These are phyloP conservation scores for Pseudanteris insignis DNA, from an alignment of 2,888 invertebrate species.

Conservation along the genomic window DNA sequence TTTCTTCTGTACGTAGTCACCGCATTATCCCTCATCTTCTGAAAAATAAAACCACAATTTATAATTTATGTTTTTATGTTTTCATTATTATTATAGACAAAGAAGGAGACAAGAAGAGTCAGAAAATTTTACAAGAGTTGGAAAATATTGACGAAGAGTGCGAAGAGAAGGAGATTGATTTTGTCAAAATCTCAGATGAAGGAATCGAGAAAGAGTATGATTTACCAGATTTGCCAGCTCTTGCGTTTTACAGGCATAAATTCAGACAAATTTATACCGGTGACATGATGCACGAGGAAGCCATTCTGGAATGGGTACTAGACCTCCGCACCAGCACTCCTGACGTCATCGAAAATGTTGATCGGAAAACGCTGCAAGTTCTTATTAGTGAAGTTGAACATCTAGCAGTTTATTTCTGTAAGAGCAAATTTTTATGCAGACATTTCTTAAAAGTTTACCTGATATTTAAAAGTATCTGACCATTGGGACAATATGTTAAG, in stretches of 20 bases:
- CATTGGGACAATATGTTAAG: no score
- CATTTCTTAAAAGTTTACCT: constrained; percentile 1
- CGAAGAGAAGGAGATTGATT: constrained; percentile 89
- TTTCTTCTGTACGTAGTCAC: constrained; percentile 84
- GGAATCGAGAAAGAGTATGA: constrained; percentile 90
- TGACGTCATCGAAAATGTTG: constrained; percentile 90
- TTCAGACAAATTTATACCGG: constrained; percentile 89
- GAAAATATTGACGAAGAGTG: constrained; percentile 95
- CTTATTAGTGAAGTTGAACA: constrained; percentile 90
- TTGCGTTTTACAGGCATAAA: constrained; percentile 88
- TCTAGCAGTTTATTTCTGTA: constrained; percentile 91
- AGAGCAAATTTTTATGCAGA: constrained; percentile 62
- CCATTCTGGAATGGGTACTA: constrained; percentile 88
- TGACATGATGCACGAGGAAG: constrained; percentile 91
- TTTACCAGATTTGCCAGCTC: constrained; percentile 79
- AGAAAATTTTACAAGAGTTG: constrained; percentile 85
- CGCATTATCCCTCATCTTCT: no score
- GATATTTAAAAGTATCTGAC: background rate
- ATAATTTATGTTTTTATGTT: no score
- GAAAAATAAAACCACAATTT: no score
- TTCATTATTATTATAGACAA: constrained; percentile 74
- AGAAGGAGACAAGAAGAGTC: constrained; percentile 88
- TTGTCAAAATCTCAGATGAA: constrained; percentile 90
- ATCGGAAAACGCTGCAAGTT: constrained; percentile 88
- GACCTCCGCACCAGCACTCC: constrained; percentile 84